Conservation (phyloP, 2,113 vertebrate genomes). For the Sebastes schlegelii region DNA sequence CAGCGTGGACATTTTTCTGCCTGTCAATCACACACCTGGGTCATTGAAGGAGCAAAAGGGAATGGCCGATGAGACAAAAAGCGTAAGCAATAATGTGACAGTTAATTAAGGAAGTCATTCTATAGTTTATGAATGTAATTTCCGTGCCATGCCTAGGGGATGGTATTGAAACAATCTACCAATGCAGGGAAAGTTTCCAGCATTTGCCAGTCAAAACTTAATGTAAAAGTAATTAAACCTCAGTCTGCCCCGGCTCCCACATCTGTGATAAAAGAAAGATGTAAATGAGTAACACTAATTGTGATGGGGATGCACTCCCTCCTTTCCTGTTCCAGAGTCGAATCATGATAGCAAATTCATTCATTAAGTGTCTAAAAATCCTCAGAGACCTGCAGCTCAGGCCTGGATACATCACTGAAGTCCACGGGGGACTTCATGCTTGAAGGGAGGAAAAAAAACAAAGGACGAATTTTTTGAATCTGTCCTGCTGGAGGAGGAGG, state of each 20-base stretch:
- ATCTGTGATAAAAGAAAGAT: constrained; percentile 75
- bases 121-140: constrained; percentile 65
- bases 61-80: background rate
- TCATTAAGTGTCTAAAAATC: constrained; percentile 66
- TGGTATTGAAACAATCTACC: constrained; percentile 44
- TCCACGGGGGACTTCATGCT: constrained; percentile 55
- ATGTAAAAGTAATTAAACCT: constrained; percentile 78
- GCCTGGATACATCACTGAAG: constrained; percentile 36
- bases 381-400: constrained; percentile 41
- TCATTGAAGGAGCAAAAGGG: constrained; percentile 13
- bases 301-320: constrained; percentile 55
- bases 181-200: constrained; percentile 45
- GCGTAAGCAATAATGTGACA: constrained; percentile 42
- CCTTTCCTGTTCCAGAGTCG: constrained; percentile 46
- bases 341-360: constrained; percentile 67
- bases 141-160: constrained; percentile 33
- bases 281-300: constrained; percentile 78
- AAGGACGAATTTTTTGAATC: constrained; percentile 10
- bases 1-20: constrained; percentile 21
- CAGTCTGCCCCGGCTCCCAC: constrained; percentile 57
- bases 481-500: constrained; percentile 2
- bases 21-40: constrained; percentile 49
- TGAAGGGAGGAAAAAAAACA: constrained; percentile 11
- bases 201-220: constrained; percentile 71
- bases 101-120: constrained; percentile 58